A percentile compares a stretch with the other conserved stretches of the same genome.
phyloP scores from a whole-genome alignment of 2,797 vertebrate species.

The Girardinus metallicus region DNA sequence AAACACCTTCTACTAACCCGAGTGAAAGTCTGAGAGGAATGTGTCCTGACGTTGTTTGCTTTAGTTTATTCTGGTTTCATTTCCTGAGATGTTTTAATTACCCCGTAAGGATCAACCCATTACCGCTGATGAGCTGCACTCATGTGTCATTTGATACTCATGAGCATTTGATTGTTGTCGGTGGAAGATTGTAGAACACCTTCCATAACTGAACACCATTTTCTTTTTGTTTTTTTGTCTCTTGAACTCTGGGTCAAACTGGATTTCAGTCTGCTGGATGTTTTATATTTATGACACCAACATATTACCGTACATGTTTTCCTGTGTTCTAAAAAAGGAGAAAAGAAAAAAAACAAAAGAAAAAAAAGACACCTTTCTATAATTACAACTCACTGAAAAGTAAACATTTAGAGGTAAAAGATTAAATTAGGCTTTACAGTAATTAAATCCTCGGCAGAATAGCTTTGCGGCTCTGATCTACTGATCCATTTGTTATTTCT shows the following conservation, averaged over 20 bases:
- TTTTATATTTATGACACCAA: background rate
- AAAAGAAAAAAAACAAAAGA: background rate
- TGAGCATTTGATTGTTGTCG: background rate
- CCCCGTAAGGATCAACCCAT: background rate
- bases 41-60: background rate
- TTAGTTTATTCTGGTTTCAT: background rate
- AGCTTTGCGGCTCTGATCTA: slow-evolving; percentile 34
- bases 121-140: background rate
- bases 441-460: slow-evolving; percentile 19
- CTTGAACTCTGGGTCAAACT: background rate
- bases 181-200: background rate
- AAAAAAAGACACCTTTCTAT: background rate
- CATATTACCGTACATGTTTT: background rate
- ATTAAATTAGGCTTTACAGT: slow-evolving; percentile 39
- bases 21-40: background rate
- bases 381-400: slow-evolving; percentile 4
- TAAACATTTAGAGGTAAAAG: slow-evolving; percentile 6
- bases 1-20: background rate
- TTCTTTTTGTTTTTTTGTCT: background rate
- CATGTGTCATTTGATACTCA: background rate
- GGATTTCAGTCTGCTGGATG: background rate
- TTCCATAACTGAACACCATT: background rate
- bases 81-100: background rate
- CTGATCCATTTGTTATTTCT: slow-evolving; percentile 52
- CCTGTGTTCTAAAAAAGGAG: background rate